Evolutionary conservation across 2,113 vertebrate genomes (phyloP).

Genomic region (Clarias macrocephalus): DNA sequence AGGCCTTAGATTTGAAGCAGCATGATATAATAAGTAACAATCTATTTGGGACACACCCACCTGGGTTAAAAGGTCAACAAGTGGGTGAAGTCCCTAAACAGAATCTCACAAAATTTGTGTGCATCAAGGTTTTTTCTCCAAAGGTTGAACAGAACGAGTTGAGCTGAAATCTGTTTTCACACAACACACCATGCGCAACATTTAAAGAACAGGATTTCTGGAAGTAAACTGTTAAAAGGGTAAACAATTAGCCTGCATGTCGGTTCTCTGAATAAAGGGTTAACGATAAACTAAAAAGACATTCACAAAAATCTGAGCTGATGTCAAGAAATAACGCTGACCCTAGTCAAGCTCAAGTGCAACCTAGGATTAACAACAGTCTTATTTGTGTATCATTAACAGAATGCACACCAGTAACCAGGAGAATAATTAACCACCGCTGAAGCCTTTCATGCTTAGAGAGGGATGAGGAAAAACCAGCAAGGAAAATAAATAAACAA

Average conservation of each 20-base stretch:
- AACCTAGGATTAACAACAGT: slow-evolving; percentile 9
- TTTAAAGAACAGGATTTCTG: background rate
- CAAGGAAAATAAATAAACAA: background rate
- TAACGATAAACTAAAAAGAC: background rate
- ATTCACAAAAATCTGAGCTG: background rate
- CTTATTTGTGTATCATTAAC: slow-evolving; percentile 48
- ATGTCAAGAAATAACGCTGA: background rate
- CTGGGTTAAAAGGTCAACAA: background rate
- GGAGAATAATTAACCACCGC: slow-evolving; percentile 45
- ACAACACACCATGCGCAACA: background rate
- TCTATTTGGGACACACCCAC: background rate
- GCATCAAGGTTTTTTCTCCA: background rate
- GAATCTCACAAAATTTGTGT: background rate
- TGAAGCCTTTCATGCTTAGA: background rate
- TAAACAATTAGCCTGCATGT: background rate
- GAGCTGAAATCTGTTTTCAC: background rate
- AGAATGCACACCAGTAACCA: slow-evolving; percentile 24
- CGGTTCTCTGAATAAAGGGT: background rate
- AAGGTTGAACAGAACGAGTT: background rate
- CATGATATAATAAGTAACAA: background rate
- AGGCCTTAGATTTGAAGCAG: background rate
- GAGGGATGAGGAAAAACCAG: background rate
- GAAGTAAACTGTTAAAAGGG: background rate
- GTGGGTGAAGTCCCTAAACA: background rate
- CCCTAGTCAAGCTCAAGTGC: slow-evolving; percentile 10